Evolutionary conservation across 2,888 invertebrate genomes (phyloP), one percentile per base, ranked within the genome.

Genomic region (Drosophila buzzatii): DNA sequence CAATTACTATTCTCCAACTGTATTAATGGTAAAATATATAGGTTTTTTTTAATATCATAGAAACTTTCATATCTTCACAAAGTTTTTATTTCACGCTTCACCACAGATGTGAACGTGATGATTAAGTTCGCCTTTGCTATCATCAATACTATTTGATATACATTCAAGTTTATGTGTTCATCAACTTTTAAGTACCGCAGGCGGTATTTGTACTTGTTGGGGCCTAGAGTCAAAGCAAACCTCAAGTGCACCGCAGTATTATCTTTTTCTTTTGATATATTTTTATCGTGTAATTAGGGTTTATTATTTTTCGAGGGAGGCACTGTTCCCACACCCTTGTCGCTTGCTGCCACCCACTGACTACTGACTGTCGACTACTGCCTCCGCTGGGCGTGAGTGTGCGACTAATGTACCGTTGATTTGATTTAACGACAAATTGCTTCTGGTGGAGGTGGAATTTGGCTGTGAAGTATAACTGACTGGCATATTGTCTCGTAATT

Each of bases 401-500:
- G 59, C 62, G 73, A 67, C 74, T 83, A 86, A 83, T 83, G 81
- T 85, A 76, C 55, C 89, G 76, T 70, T 88, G 80, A 84, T 84
- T 90, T 90, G 83, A 84, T 84, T 90, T 90, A 69, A 79, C 73
- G 68, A 88, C 66, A 52, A 66, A 56, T 66, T 81, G 81, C 60
- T 65, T 23, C 37, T 37, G 53, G n/a, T 35, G 23, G 27, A 4
- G 53, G n/a, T 41, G 31, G 35, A n/a, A 41, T 49, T 20, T 5
- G 45, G 20, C 44, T 41, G 33, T 8, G 51, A 33, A 20, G 51
- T 14, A 51, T 14, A 18, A 14, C 41, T 14, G 20, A 31, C 41
- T 35, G 72, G 42, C 52, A 66, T 45, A 56, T 58, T 55, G 70
- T 53, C 59, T 77, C 44, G 58, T 65, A 62, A 62, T 65, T 65